Evolutionary conservation across 2,797 vertebrate species (phyloP), one percentile per base, ranked within the genome.

Genomic region (Sciurus vulgaris): DNA sequence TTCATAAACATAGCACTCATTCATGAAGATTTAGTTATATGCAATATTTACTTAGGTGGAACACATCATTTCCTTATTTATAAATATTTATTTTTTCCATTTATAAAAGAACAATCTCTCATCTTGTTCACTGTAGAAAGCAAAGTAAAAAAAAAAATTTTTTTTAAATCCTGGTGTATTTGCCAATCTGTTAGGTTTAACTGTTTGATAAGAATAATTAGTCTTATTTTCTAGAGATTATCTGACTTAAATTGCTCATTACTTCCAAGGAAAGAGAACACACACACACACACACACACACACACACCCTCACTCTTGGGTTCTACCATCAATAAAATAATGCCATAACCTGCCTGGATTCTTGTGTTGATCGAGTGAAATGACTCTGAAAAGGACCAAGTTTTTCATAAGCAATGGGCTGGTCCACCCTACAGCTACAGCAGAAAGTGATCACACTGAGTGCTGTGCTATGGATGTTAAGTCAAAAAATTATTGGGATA

Each of bases 131-230:
- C 12, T 83, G 26, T n/a, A 56, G 91, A 95, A 95, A 95, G 77
- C 15, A 85, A 92, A 81, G 85, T 12, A 35, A n/a, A n/a, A n/a
- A n/a, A n/a, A n/a, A n/a, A n/a, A n/a, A n/a, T n/a, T n/a, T n/a
- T n/a, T n/a, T n/a, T n/a, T n/a, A n/a, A 82, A 83, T 28, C 18
- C 22, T 88, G 22, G 30, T 51, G 83, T 33, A 67, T 92, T 95
- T 81, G n/a, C 77, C 82, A 92, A 65, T 82, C 81, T 94, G 90
- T 63, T 51, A 91, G 59, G 24, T 91, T 87, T 51, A 93, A 44
- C 47, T 86, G 81, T 90, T 93, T 93, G 93, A 82, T 74, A 91
- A 94, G 41, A 93, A 49, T 85, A 84, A 22, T 82, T 83, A 79
- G 38, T 81, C 24, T 85, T 85, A 72, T 94, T 92, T 94, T 90